Conservation (phyloP, 1,140 invertebrate species). For the Bombus confusus region DNA sequence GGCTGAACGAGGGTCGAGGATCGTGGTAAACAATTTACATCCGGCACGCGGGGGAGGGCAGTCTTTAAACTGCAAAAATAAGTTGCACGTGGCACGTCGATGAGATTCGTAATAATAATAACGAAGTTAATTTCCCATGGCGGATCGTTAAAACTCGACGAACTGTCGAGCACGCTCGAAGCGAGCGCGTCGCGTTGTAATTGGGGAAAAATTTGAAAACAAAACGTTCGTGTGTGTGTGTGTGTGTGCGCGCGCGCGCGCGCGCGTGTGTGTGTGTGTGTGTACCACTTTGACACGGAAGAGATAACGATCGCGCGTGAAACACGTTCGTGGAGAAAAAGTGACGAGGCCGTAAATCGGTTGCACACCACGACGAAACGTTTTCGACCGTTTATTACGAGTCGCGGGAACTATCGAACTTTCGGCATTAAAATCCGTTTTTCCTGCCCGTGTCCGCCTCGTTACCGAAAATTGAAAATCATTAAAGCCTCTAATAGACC, state of each 20-base stretch:
- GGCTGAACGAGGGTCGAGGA: not conserved
- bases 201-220: constrained; percentile 63
- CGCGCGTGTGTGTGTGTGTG: too few relatives aligned
- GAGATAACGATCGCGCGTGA: constrained; percentile 51
- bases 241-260: too few relatives aligned
- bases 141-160: constrained; percentile 63
- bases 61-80: not conserved
- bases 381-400: constrained; percentile 42
- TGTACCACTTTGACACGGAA: constrained; percentile 17
- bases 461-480: constrained; percentile 33
- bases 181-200: constrained; percentile 43
- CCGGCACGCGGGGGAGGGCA: too few relatives aligned
- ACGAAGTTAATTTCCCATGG: constrained; percentile 66
- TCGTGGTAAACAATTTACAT: constrained; percentile 30
- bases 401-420: constrained; percentile 7
- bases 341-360: not conserved
- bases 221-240: constrained; percentile 38
- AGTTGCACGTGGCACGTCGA: not conserved
- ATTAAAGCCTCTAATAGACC: not conserved
- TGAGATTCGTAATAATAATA: constrained; percentile 52
- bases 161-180: constrained; percentile 57
- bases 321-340: not conserved
- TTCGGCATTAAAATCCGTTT: constrained; percentile 31
- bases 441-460: not conserved
- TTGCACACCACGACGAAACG: constrained; percentile 1